Conservation (phyloP, 1,140 invertebrate genomes). For the Sitodiplosis mosellana region DNA sequence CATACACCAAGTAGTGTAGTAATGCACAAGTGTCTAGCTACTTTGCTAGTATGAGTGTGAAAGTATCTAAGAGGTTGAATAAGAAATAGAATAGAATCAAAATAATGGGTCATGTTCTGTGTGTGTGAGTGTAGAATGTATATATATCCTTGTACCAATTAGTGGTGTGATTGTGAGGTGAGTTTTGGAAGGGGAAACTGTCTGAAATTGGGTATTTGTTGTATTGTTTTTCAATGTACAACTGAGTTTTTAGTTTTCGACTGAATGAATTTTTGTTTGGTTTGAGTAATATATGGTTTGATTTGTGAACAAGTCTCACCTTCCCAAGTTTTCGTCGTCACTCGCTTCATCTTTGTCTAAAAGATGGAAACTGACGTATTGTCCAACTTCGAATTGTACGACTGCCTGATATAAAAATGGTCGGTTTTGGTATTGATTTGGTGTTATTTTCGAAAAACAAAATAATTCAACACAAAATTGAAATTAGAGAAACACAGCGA, state of each 20-base stretch:
- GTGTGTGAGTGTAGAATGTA: too few species aligned
- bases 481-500: not conserved
- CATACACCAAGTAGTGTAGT: too few species aligned
- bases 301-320: conserved; percentile 31
- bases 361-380: conserved; percentile 55
- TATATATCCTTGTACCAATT: too few species aligned
- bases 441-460: not conserved
- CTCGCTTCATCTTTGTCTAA: conserved; percentile 72
- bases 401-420: conserved; percentile 9
- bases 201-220: too few species aligned
- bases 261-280: not conserved
- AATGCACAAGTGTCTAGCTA: too few species aligned
- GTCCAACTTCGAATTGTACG: conserved; percentile 33
- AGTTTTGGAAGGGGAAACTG: too few species aligned
- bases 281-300: not conserved
- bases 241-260: not conserved
- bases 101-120: too few species aligned
- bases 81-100: too few species aligned
- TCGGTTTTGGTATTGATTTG: not conserved
- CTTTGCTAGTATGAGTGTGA: not conserved
- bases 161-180: too few species aligned
- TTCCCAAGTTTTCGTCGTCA: conserved; percentile 65
- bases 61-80: too few species aligned
- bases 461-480: not conserved
- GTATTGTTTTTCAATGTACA: not conserved